Conservation (phyloP, 1,140 invertebrate species). For the Plectrocnemia conspersa region DNA sequence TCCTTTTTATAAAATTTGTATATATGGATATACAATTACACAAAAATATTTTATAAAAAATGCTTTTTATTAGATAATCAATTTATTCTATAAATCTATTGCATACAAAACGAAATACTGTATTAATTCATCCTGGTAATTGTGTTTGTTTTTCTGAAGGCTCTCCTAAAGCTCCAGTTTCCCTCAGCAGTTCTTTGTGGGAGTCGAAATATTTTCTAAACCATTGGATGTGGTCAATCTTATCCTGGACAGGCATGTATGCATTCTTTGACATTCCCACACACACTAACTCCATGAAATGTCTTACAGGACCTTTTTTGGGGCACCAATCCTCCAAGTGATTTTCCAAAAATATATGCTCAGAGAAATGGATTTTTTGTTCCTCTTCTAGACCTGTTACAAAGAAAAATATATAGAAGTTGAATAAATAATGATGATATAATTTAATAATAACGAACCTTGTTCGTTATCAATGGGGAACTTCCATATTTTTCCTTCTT, state of each 20-base stretch:
- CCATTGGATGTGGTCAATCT: conserved; percentile 88
- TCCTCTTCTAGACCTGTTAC: conserved; percentile 73
- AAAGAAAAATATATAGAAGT: conserved; percentile 27
- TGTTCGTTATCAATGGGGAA: conserved; percentile 98
- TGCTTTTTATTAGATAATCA: neutral
- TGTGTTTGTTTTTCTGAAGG: neutral
- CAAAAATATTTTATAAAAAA: conserved; percentile 12
- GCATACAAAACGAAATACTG: conserved; percentile 14
- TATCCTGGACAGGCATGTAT: conserved; percentile 81
- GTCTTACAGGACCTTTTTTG: conserved; percentile 77
- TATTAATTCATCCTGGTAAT: neutral
- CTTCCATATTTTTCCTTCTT: conserved; percentile 91
- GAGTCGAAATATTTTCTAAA: conserved; percentile 85
- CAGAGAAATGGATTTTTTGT: conserved; percentile 73
- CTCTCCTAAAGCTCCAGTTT: conserved; percentile 48
- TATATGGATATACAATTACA: conserved; percentile 10
- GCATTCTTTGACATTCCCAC: conserved; percentile 93
- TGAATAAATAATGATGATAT: conserved; percentile 5
- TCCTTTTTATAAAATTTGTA: conserved; percentile 21
- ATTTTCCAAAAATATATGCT: conserved; percentile 89
- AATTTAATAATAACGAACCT: conserved; percentile 54
- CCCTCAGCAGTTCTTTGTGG: conserved; percentile 70
- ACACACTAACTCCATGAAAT: conserved; percentile 96
- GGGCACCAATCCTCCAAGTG: conserved; percentile 88
- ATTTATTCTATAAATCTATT: conserved; percentile 3